Conservation (phyloP, 37 sponge, comb jelly and placozoan species). For the Amphimedon queenslandica region DNA sequence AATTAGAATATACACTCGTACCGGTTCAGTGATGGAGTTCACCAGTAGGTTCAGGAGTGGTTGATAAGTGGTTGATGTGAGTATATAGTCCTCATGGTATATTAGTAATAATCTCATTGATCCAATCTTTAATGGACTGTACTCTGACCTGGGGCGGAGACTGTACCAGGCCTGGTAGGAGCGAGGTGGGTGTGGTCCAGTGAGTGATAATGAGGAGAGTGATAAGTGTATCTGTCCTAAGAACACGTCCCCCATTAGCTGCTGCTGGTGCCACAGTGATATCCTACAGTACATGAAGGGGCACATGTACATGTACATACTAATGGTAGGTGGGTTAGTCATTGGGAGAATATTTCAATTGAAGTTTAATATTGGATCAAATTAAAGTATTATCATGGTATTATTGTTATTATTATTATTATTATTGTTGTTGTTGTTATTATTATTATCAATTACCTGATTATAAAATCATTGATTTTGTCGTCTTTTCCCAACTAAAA, state of each 20-base stretch:
- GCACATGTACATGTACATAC: no score
- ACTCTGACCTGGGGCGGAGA: slow-evolving; percentile 22
- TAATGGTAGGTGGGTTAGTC: no score
- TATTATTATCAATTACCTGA: no score
- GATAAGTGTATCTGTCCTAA: slow-evolving; percentile 59
- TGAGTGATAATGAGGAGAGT: neutral
- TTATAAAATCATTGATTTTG: no score
- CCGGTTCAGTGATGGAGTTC: slow-evolving; percentile 1
- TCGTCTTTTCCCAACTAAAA: no score
- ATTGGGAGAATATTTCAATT: no score
- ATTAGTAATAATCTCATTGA: slow-evolving; percentile 25
- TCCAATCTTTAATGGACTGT: slow-evolving; percentile 24
- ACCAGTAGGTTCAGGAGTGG: slow-evolving; percentile 35
- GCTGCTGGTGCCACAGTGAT: slow-evolving; percentile 35
- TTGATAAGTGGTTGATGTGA: slow-evolving; percentile 30
- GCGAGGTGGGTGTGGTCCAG: neutral
- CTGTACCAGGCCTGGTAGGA: slow-evolving; percentile 34
- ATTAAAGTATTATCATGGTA: no score
- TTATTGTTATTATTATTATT: no score
- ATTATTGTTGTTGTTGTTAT: no score
- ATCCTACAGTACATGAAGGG: neutral
- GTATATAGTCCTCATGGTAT: slow-evolving; percentile 30
- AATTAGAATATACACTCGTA: slow-evolving; percentile 1
- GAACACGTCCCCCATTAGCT: slow-evolving; percentile 32
- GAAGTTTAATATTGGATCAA: no score